Evolutionary conservation across 2,888 invertebrate genomes (phyloP).

Genomic region (Octonoba sinensis): DNA sequence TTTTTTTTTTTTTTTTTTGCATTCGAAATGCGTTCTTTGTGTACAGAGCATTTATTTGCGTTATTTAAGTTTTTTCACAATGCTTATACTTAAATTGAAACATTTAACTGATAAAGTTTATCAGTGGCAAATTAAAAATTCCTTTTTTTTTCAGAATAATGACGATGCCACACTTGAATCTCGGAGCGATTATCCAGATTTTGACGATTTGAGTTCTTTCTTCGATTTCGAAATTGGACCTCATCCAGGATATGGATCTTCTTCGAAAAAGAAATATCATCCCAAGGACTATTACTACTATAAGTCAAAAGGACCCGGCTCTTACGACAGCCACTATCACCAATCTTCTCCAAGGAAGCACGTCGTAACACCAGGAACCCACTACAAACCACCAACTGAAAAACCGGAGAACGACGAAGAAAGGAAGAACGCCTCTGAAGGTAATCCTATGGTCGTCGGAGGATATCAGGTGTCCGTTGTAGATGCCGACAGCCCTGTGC

Average conservation of each 20-base stretch:
- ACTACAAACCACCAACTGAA: slow-evolving; percentile 34
- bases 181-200: slow-evolving; percentile 42
- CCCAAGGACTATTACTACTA: slow-evolving; percentile 47
- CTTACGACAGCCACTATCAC: not conserved
- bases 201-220: slow-evolving; percentile 43
- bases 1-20: too few relatives aligned
- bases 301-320: slow-evolving; percentile 7
- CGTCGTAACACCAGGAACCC: slow-evolving; percentile 46
- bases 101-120: too few relatives aligned
- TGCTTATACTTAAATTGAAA: too few relatives aligned
- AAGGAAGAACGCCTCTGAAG: not conserved
- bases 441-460: slow-evolving; percentile 24
- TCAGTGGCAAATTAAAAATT: too few relatives aligned
- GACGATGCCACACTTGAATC: slow-evolving; percentile 18
- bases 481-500: slow-evolving; percentile 38
- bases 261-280: too few relatives aligned
- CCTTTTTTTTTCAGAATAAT: too few relatives aligned
- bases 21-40: too few relatives aligned
- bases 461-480: slow-evolving; percentile 50
- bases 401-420: slow-evolving; percentile 1
- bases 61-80: too few relatives aligned
- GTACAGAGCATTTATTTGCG: too few relatives aligned
- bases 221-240: slow-evolving; percentile 53
- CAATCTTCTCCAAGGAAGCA: not conserved
- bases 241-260: too few relatives aligned